Conservation (phyloP, 2,797 vertebrate species). For the Acrocephalus scirpaceus region DNA sequence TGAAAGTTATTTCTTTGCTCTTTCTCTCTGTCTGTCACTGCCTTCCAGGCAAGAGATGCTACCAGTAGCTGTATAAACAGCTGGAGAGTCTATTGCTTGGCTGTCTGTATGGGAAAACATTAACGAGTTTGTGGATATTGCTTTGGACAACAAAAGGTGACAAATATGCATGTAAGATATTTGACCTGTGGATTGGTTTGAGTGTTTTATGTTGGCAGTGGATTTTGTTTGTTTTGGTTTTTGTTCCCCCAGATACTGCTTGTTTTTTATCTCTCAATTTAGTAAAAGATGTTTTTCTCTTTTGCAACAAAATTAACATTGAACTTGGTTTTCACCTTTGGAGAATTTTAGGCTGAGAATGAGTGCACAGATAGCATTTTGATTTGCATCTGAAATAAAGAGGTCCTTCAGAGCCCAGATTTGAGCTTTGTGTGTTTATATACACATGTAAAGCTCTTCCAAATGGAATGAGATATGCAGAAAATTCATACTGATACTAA, state of each 20-base stretch:
- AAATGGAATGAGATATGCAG: not conserved
- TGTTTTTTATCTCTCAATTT: not conserved
- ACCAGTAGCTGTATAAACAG: not conserved
- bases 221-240: not conserved
- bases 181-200: not conserved
- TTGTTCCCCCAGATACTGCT: rapidly evolving
- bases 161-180: not conserved
- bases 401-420: not conserved
- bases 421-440: not conserved
- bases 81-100: not conserved
- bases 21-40: conserved; percentile 35
- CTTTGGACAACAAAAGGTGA: not conserved
- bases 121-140: not conserved
- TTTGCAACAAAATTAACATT: not conserved
- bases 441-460: not conserved
- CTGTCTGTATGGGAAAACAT: not conserved
- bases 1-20: conserved; percentile 65
- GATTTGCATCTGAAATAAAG: not conserved
- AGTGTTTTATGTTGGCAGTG: not conserved
- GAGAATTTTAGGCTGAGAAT: not conserved
- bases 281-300: not conserved
- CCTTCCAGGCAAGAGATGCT: conserved; percentile 46
- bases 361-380: not conserved
- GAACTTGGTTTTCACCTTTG: not conserved
- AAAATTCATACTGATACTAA: not conserved